Conservation (phyloP, 2,113 vertebrate species). For the Pica pica region DNA sequence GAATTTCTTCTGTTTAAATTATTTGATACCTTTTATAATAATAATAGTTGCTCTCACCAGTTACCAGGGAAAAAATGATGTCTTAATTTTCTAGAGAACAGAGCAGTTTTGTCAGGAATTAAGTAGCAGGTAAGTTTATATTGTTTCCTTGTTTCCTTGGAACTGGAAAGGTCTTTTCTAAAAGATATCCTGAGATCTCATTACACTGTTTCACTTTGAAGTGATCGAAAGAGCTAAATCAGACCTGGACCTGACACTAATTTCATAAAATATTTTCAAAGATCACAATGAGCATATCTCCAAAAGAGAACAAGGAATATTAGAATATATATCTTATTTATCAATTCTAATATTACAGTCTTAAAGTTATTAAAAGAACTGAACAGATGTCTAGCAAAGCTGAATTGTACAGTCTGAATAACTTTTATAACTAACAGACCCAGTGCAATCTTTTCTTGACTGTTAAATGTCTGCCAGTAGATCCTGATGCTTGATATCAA, state of each 20-base stretch:
- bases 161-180: not conserved
- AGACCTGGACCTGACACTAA: not conserved
- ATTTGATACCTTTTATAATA: constrained; percentile 37
- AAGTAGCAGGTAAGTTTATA: not conserved
- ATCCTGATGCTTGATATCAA: not conserved
- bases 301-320: not conserved
- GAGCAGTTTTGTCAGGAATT: not conserved
- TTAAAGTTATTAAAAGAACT: constrained; percentile 19
- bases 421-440: constrained; percentile 2
- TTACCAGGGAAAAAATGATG: not conserved
- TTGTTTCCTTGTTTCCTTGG: not conserved
- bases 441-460: not conserved
- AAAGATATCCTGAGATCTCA: not conserved
- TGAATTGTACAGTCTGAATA: constrained; percentile 11
- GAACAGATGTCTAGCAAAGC: constrained; percentile 4
- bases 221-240: not conserved
- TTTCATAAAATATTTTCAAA: not conserved
- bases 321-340: not conserved
- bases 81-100: not conserved
- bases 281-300: not conserved
- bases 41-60: constrained; percentile 16
- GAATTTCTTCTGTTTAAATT: constrained; percentile 9
- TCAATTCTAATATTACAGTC: not conserved
- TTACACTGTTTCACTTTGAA: not conserved
- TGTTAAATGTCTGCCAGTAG: constrained; percentile 14